These are phyloP conservation scores for Byasa hedistus DNA, from an alignment of 2,888 invertebrate genomes.

Conservation along the genomic window DNA sequence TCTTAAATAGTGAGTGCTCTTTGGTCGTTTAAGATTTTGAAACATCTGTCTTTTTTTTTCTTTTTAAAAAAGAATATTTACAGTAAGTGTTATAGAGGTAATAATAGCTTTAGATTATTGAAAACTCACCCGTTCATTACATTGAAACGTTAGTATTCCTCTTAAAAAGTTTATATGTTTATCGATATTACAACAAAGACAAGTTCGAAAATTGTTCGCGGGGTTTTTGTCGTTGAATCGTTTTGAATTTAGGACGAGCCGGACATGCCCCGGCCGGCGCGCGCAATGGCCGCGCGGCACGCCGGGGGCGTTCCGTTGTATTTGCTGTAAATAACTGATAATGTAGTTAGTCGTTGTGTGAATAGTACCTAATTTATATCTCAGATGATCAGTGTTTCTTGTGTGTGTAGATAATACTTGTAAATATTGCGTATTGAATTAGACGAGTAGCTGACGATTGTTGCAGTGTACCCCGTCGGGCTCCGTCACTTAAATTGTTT, in stretches of 20 bases:
- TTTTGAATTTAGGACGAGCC: conserved; percentile 8
- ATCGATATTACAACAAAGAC: not conserved
- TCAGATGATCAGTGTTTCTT: conserved; percentile 68
- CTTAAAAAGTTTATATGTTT: conserved; percentile 2
- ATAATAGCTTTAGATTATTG: conserved; percentile 23
- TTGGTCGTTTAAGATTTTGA: conserved; percentile 28
- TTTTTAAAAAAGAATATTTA: conserved; percentile 20
- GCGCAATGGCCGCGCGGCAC: no score
- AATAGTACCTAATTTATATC: conserved; percentile 65
- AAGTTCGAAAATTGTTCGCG: conserved; percentile 12
- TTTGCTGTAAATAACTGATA: conserved; percentile 66
- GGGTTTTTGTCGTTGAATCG: not conserved
- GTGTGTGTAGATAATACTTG: conserved; percentile 74
- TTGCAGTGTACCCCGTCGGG: no score
- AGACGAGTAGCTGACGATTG: conserved; percentile 14
- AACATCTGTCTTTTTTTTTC: conserved; percentile 25
- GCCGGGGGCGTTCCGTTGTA: conserved; percentile 28
- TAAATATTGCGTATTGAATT: conserved; percentile 48
- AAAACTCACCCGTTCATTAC: not conserved
- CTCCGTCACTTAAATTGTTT: no score
- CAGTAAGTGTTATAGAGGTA: conserved; percentile 26
- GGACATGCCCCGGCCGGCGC: not conserved
- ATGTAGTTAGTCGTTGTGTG: conserved; percentile 72
- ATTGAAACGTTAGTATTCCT: not conserved
- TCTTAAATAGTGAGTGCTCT: conserved; percentile 36